These are phyloP conservation scores for Margaritifera margaritifera DNA, from an alignment of 2,888 invertebrate genomes.

Conservation along the genomic window DNA sequence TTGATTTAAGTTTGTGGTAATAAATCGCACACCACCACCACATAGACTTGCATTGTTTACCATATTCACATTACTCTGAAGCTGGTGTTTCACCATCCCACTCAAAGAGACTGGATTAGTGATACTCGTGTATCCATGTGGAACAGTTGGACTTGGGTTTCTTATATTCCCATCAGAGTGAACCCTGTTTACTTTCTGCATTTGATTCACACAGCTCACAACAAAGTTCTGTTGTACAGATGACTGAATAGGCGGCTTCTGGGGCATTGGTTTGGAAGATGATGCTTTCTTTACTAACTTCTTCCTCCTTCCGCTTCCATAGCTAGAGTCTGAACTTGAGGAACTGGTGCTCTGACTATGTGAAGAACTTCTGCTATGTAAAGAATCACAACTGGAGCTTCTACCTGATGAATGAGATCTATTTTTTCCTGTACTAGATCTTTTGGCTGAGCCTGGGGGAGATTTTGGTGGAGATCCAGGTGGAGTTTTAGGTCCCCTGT, in stretches of 20 bases:
- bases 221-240: too few species aligned
- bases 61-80: constrained; percentile 15
- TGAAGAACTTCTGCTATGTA: constrained; percentile 35
- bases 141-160: too few species aligned
- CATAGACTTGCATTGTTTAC: constrained; percentile 21
- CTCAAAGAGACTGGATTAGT: too few species aligned
- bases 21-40: constrained; percentile 8
- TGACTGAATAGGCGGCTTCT: too few species aligned
- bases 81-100: not conserved
- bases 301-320: constrained; percentile 23
- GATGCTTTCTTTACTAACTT: constrained; percentile 6
- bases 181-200: too few species aligned
- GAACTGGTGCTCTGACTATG: constrained; percentile 44
- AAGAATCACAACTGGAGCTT: constrained; percentile 22
- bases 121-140: too few species aligned
- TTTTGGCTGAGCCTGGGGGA: constrained; percentile 36
- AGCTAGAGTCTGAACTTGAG: constrained; percentile 37
- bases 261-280: too few species aligned
- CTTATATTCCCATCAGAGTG: too few species aligned
- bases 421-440: not conserved
- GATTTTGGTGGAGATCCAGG: constrained; percentile 37
- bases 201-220: too few species aligned
- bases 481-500: constrained; percentile 26
- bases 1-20: not conserved
- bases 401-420: constrained; percentile 7